Evolutionary conservation across 1,140 invertebrate species (phyloP).

Genomic region (Octopus sinensis): DNA sequence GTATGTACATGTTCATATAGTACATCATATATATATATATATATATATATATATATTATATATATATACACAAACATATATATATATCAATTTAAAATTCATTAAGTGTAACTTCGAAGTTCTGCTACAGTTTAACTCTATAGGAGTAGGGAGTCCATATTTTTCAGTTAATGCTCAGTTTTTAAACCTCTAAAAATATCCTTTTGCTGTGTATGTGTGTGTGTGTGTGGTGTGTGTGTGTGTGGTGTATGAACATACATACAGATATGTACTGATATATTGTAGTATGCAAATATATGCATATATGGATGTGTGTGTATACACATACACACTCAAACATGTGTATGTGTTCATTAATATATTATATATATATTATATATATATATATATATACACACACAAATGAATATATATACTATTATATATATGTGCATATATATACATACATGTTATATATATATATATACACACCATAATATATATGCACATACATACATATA

Average conservation of each 20-base stretch:
- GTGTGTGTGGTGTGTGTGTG: too few relatives aligned
- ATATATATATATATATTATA: neutral
- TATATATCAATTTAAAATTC: neutral
- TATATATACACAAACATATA: neutral
- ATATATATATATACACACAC: conserved; percentile 6
- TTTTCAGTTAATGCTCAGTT: too few relatives aligned
- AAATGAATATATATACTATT: neutral
- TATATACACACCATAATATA: neutral
- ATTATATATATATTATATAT: neutral
- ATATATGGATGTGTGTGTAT: too few relatives aligned
- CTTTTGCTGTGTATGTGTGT: too few relatives aligned
- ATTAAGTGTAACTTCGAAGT: too few relatives aligned
- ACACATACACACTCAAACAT: too few relatives aligned
- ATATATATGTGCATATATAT: neutral
- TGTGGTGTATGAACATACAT: too few relatives aligned
- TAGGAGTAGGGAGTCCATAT: too few relatives aligned
- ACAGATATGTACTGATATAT: too few relatives aligned
- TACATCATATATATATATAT: neutral
- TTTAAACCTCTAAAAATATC: too few relatives aligned
- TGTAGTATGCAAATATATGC: too few relatives aligned
- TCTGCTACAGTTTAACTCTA: too few relatives aligned
- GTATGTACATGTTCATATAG: neutral
- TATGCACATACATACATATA: neutral
- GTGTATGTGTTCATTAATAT: neutral
- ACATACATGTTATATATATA: neutral